Evolutionary conservation across 2,797 vertebrate genomes (phyloP).

Genomic region (Enteromius argenteus): DNA sequence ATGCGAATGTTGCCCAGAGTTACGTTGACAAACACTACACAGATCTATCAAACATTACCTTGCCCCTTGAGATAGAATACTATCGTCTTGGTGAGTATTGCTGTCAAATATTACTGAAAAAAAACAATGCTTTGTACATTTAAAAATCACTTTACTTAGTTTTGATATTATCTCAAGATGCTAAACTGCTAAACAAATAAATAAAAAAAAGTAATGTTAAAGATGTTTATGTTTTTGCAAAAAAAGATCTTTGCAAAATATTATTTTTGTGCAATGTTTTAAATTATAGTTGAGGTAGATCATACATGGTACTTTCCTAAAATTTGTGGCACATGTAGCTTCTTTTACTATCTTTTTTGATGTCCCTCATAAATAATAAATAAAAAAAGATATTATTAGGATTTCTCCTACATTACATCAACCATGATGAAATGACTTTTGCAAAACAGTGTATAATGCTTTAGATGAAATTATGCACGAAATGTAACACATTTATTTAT

Average conservation of each 20-base stretch:
- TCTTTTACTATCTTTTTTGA: constrained; percentile 94
- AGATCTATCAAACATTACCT: constrained; percentile 81
- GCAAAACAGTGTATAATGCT: not conserved
- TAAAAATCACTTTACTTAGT: not conserved
- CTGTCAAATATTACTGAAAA: not conserved
- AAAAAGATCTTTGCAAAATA: not conserved
- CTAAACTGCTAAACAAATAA: not conserved
- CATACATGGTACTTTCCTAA: constrained; percentile 92
- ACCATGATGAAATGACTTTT: not conserved
- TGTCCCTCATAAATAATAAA: constrained; percentile 72
- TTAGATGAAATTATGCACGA: not conserved
- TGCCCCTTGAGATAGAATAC: constrained; percentile 90
- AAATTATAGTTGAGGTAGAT: constrained; percentile 62
- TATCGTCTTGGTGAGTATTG: constrained; percentile 90
- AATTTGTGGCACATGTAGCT: constrained; percentile 93
- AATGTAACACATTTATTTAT: not conserved
- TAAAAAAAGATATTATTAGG: not conserved
- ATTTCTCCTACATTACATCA: not conserved
- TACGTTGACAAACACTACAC: constrained; percentile 85
- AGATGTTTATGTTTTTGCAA: not conserved
- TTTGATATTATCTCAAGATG: not conserved
- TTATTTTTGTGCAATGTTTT: not conserved
- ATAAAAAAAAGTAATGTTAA: not conserved
- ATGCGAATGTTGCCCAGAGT: constrained; percentile 89
- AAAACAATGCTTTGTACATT: not conserved